Evolutionary conservation across 2,113 vertebrate genomes (phyloP), one percentile per base, ranked within the genome.

Genomic region (Oncorhynchus nerka): DNA sequence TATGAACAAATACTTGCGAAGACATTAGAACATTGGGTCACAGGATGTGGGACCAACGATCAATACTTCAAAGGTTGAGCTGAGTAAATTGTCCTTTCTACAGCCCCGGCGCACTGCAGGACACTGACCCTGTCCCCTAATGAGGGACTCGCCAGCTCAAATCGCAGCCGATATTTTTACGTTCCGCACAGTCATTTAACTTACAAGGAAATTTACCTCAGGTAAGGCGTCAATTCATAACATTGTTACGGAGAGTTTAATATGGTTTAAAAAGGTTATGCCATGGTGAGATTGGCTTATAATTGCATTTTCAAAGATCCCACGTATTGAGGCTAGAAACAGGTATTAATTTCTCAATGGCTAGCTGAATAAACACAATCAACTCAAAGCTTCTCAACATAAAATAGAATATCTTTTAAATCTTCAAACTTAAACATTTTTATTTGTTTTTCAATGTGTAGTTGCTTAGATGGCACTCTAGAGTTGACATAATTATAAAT

Each of bases 61-160:
- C 89, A 83, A 92, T 89, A 89, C 85, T 80, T 90, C 92, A 93
- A 94, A 93, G 93, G 92, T 93, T 81, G 79, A 24, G 4, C 30
- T 79, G 76, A 84, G 85, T 75, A 78, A 75, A 84, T 65, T 3
- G 49, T 70, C 39, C 62, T 72, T 32, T 34, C 30, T 28, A 19
- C 15, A 73, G 16, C 26, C 61, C 49, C 67, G 65, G 39, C 2
- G 86, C 80, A 86, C 90, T 72, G 75, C 74, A 71, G 92, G 89
- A 81, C 91, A 89, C 80, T 90, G 91, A 93, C 90, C 92, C 72
- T 34, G 28, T 71, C 34, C 30, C 55, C 13, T 51, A 22, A 22
- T 15, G 67, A 61, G 45, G 30, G 51, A 48, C 65, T 77, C 48
- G 76, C 45, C 34, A 68, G 39, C 22, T 75, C 22, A 51, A 32